These are phyloP conservation scores for Rotaria magnacalcarata DNA, from an alignment of 2,888 invertebrate genomes.

Conservation along the genomic window DNA sequence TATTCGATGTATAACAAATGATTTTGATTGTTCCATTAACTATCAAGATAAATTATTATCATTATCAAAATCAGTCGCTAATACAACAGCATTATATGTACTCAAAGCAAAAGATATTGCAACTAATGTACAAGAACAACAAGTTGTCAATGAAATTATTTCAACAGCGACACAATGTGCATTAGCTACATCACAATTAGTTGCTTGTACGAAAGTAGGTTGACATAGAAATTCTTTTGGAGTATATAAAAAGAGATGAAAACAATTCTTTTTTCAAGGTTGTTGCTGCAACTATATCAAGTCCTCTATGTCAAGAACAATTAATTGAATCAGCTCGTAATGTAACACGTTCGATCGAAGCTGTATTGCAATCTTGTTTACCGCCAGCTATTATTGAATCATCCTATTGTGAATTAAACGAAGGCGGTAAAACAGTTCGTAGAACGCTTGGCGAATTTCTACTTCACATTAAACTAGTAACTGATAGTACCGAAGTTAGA, in stretches of 20 bases:
- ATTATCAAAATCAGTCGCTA: conserved; percentile 92
- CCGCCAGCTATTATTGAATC: background rate
- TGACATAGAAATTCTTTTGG: background rate
- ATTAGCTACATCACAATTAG: conserved; percentile 89
- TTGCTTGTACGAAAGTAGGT: conserved; percentile 83
- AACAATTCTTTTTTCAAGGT: background rate
- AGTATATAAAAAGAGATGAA: too few species aligned
- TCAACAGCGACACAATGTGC: conserved; percentile 94
- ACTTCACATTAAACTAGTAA: conserved; percentile 34
- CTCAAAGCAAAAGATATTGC: conserved; percentile 93
- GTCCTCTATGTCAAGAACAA: conserved; percentile 72
- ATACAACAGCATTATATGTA: conserved; percentile 90
- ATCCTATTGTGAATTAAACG: background rate
- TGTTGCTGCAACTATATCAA: conserved; percentile 64
- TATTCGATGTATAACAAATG: conserved; percentile 4
- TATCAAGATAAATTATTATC: conserved; percentile 78
- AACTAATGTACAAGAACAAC: conserved; percentile 74
- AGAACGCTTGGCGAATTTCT: conserved; percentile 38
- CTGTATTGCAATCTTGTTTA: conserved; percentile 68
- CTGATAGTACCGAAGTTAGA: conserved; percentile 29
- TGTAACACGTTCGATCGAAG: conserved; percentile 84
- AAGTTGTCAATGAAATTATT: conserved; percentile 78
- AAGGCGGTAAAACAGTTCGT: conserved; percentile 50
- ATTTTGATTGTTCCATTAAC: background rate
- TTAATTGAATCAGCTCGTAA: conserved; percentile 83